Evolutionary conservation across 23 tunicate genomes (phyloP).

Genomic region (Phallusia fumigata): DNA sequence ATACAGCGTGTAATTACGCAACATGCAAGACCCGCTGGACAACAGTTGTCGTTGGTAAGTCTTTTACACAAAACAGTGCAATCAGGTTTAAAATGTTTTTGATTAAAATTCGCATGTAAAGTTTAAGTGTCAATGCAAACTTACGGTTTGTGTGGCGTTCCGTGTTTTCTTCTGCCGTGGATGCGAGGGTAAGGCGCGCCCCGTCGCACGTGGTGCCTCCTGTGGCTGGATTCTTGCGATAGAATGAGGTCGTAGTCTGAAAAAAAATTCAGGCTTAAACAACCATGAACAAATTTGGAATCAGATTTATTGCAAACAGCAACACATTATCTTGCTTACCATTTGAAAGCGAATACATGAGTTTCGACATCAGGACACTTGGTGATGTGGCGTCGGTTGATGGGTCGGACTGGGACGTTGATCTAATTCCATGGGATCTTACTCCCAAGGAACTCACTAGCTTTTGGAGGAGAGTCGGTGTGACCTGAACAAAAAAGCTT

Average conservation of each 20-base stretch:
- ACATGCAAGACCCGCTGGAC: too few species aligned
- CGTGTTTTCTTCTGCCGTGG: conserved; percentile 10
- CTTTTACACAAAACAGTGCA: too few species aligned
- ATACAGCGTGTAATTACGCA: too few species aligned
- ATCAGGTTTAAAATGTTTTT: too few species aligned
- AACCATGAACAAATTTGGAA: background rate
- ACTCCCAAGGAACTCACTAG: background rate
- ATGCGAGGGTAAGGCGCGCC: conserved; percentile 21
- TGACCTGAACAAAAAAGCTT: background rate
- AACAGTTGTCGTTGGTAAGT: too few species aligned
- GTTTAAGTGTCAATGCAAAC: too few species aligned
- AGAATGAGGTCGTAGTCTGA: conserved; percentile 20
- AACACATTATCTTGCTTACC: background rate
- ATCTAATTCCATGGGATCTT: background rate
- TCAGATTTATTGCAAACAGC: too few species aligned
- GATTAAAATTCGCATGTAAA: too few species aligned
- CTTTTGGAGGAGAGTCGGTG: background rate
- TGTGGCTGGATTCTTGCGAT: background rate
- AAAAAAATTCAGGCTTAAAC: background rate
- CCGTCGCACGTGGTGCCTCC: conserved; percentile 23
- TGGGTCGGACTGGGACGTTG: background rate
- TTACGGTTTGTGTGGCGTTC: background rate
- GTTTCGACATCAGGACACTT: conserved; percentile 7
- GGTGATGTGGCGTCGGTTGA: conserved; percentile 5
- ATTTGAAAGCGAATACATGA: conserved; percentile 17